Conservation (phyloP, 2,797 vertebrate species). For the Onychomys torridus region DNA sequence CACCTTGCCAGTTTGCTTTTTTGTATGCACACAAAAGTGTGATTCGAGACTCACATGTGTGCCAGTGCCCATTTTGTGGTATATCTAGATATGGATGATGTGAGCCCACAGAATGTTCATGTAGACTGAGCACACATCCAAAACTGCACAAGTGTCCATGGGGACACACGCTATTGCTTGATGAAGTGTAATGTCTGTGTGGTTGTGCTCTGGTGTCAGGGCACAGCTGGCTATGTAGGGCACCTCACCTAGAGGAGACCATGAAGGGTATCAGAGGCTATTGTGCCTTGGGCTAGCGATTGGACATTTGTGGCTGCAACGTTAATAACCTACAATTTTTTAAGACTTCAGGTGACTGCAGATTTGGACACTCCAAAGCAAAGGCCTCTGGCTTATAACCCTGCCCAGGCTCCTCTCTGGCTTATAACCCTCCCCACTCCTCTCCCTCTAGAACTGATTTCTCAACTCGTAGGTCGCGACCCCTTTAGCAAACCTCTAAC, state of each 20-base stretch:
- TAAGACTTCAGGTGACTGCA: not conserved
- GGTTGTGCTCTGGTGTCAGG: not conserved
- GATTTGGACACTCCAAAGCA: not conserved
- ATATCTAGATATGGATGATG: not conserved
- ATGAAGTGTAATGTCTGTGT: not conserved
- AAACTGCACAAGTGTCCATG: rapidly evolving
- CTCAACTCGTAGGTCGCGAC: not conserved
- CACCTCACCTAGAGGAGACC: not conserved
- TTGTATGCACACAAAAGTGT: not conserved
- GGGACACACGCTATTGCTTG: not conserved
- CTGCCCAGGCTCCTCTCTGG: not conserved
- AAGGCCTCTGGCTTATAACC: slow-evolving; percentile 32
- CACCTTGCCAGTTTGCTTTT: not conserved
- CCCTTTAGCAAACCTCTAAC: not conserved
- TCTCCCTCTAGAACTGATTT: not conserved
- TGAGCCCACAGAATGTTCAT: too few species aligned
- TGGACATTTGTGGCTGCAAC: too few species aligned
- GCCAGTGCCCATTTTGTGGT: not conserved
- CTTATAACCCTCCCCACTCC: not conserved
- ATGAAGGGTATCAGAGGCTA: not conserved
- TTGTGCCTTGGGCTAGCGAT: not conserved
- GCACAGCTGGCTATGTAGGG: not conserved
- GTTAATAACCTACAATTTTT: not conserved
- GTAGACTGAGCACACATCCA: not conserved
- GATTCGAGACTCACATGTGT: not conserved